Evolutionary conservation across 1,140 invertebrate species (phyloP).

Genomic region (Trichomalopsis sarcophagae): DNA sequence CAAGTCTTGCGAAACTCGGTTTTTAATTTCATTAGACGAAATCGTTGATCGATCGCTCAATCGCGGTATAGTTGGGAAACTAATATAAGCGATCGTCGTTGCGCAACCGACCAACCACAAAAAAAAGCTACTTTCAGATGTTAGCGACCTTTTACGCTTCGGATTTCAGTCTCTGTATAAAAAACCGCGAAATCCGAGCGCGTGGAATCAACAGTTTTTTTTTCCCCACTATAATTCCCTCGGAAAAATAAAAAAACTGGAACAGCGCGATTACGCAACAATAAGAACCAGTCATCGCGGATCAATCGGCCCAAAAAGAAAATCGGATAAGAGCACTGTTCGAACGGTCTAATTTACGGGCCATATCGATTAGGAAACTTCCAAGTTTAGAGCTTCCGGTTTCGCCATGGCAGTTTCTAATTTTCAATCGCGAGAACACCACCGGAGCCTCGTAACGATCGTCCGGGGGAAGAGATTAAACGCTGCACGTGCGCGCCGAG

Average conservation of each 20-base stretch:
- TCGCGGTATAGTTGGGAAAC: too few relatives aligned
- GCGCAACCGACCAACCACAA: not conserved
- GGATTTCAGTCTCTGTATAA: not conserved
- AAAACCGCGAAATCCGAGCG: not conserved
- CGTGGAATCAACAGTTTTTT: not conserved
- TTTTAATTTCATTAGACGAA: too few relatives aligned
- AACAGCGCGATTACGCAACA: too few relatives aligned
- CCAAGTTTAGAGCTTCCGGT: slow-evolving; percentile 39
- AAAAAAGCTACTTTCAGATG: not conserved
- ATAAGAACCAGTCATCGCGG: too few relatives aligned
- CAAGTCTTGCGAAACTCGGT: too few relatives aligned
- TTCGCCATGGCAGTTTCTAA: slow-evolving; percentile 28
- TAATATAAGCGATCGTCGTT: too few relatives aligned
- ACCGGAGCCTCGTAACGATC: not conserved
- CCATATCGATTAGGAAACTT: slow-evolving; percentile 41
- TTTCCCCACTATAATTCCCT: not conserved
- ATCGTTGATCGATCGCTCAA: too few relatives aligned
- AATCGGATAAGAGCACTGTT: not conserved
- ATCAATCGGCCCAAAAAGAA: not conserved
- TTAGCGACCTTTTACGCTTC: not conserved
- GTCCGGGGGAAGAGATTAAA: not conserved
- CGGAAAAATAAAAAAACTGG: too few relatives aligned
- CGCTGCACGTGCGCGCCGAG: not conserved
- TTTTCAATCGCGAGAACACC: slow-evolving; percentile 14
- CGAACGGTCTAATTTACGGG: slow-evolving; percentile 20